Conservation (phyloP, 2,797 vertebrate species). For the Anniella stebbinsi region DNA sequence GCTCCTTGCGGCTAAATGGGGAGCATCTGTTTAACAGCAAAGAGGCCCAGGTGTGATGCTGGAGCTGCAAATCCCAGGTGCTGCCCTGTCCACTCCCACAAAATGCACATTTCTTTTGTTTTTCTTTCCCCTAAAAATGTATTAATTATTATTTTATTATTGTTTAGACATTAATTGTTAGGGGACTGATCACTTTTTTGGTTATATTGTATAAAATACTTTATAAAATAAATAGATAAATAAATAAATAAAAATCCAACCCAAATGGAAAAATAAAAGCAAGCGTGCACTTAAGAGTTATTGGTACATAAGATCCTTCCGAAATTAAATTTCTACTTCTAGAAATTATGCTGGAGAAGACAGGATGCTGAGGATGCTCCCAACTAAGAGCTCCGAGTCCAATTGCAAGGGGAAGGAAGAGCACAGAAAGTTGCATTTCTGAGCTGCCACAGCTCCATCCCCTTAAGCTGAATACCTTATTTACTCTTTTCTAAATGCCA, state of each 20-base stretch:
- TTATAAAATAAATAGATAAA: too few species aligned
- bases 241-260: too few species aligned
- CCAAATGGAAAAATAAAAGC: neutral
- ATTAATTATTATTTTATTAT: too few species aligned
- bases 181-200: too few species aligned
- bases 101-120: too few species aligned
- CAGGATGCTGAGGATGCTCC: neutral
- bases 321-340: neutral
- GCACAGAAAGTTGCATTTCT: neutral
- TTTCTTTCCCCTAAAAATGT: too few species aligned
- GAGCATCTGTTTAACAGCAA: slow-evolving; percentile 23
- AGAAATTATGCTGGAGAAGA: neutral
- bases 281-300: neutral
- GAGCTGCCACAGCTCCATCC: neutral
- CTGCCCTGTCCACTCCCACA: neutral
- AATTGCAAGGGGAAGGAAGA: neutral
- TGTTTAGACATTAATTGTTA: too few species aligned
- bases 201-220: too few species aligned
- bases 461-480: slow-evolving; percentile 21
- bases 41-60: neutral
- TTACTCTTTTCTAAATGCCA: slow-evolving; percentile 41
- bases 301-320: neutral
- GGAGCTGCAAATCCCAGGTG: neutral
- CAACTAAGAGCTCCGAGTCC: neutral
- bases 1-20: neutral